These are phyloP conservation scores for Chymomyza amoena DNA, from an alignment of 2,888 invertebrate genomes.

Conservation along the genomic window DNA sequence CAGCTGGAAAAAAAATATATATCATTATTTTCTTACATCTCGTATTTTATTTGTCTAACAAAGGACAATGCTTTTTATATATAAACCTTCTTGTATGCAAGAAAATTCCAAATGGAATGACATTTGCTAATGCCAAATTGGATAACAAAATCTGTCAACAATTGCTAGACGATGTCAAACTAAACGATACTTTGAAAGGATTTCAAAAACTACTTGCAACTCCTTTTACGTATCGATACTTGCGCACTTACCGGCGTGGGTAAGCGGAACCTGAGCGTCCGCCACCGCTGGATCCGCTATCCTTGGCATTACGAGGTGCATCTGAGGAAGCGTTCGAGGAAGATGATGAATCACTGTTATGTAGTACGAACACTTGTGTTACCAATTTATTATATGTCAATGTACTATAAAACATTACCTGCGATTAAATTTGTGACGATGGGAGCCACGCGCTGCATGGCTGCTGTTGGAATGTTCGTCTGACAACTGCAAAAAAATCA, in stretches of 20 bases:
- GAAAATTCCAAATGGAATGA: constrained; percentile 40
- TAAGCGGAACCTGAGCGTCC: neutral
- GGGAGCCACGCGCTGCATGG: neutral
- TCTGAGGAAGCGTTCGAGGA: neutral
- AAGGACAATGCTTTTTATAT: neutral
- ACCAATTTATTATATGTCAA: neutral
- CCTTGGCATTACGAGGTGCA: neutral
- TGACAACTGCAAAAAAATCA: neutral
- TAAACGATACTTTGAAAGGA: neutral
- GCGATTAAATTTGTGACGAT: neutral
- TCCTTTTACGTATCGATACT: neutral
- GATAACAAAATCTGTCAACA: neutral
- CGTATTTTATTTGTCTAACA: neutral
- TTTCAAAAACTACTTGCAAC: neutral
- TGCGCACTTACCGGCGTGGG: neutral
- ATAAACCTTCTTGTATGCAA: constrained; percentile 37
- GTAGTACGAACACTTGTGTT: neutral
- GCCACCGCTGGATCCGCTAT: neutral
- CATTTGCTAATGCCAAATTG: constrained; percentile 13
- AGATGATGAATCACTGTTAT: neutral
- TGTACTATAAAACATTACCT: neutral
- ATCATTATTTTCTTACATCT: constrained; percentile 26
- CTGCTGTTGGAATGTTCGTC: neutral
- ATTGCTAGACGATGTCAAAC: constrained; percentile 16
- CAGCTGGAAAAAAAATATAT: constrained; percentile 2